A percentile compares a stretch with the other conserved stretches of the same genome.
Conservation (phyloP, 2,888 invertebrate species). For the Hybos culiciformis region DNA sequence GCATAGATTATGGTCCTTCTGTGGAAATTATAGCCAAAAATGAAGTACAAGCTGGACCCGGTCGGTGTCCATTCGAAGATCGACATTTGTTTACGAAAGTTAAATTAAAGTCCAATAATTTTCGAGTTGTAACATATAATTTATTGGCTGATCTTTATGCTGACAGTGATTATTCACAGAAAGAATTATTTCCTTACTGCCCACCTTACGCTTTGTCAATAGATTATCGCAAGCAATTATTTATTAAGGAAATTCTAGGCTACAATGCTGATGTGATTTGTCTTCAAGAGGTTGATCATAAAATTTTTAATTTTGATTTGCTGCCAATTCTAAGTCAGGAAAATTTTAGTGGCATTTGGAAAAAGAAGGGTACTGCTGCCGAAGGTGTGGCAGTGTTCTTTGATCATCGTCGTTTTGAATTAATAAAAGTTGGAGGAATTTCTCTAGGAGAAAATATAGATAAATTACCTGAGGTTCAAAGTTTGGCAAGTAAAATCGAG, state of each 20-base stretch:
- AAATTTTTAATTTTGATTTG: slow-evolving; percentile 58
- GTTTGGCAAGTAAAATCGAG: slow-evolving; percentile 47
- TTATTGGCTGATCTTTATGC: slow-evolving; percentile 85
- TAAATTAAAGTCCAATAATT: slow-evolving; percentile 36
- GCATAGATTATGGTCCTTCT: slow-evolving; percentile 42
- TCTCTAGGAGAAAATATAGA: slow-evolving; percentile 47
- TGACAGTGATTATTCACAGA: slow-evolving; percentile 64
- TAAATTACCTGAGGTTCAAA: slow-evolving; percentile 38
- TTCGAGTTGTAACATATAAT: slow-evolving; percentile 76
- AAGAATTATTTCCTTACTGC: slow-evolving; percentile 69
- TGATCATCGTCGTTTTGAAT: slow-evolving; percentile 49
- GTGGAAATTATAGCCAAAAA: slow-evolving; percentile 46
- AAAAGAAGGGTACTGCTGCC: slow-evolving; percentile 55
- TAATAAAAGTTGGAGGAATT: slow-evolving; percentile 40
- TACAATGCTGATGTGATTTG: slow-evolving; percentile 84
- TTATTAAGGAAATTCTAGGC: slow-evolving; percentile 65
- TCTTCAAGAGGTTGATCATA: slow-evolving; percentile 82
- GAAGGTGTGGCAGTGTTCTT: slow-evolving; percentile 78
- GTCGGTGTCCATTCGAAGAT: slow-evolving; percentile 64
- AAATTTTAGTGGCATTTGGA: slow-evolving; percentile 47
- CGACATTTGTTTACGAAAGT: slow-evolving; percentile 57
- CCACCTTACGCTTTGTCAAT: slow-evolving; percentile 64
- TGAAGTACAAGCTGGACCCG: slow-evolving; percentile 59
- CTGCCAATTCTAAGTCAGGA: slow-evolving; percentile 41
- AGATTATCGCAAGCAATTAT: slow-evolving; percentile 75